These are phyloP conservation scores for Crepidodera aurea DNA, from an alignment of 2,888 invertebrate genomes.

Conservation along the genomic window DNA sequence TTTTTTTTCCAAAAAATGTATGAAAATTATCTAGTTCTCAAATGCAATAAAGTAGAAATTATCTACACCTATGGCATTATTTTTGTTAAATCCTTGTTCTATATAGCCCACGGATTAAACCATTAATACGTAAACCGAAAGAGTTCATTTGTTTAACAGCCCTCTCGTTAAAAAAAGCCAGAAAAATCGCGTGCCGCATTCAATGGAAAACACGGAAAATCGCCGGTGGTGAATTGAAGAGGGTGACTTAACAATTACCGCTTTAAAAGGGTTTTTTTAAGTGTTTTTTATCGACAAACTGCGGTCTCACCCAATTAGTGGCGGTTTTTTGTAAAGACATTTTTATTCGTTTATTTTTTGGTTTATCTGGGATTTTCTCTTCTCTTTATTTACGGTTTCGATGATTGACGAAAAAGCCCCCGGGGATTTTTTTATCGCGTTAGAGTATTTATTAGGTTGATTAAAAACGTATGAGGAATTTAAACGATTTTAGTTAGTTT, in stretches of 20 bases:
- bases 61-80: too few relatives aligned
- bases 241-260: conserved; percentile 44
- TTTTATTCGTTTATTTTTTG: conserved; percentile 35
- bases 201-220: conserved; percentile 30
- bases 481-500: not conserved
- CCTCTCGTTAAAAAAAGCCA: conserved; percentile 32
- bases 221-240: conserved; percentile 15
- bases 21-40: too few relatives aligned
- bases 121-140: not conserved
- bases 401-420: conserved; percentile 15
- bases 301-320: conserved; percentile 51
- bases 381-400: conserved; percentile 7
- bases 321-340: conserved; percentile 35
- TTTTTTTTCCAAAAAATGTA: too few relatives aligned
- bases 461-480: not conserved
- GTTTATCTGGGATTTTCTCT: conserved; percentile 29
- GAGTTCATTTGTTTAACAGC: conserved; percentile 19
- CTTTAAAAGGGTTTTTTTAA: conserved; percentile 32
- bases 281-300: conserved; percentile 53
- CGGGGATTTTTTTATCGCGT: not conserved
- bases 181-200: conserved; percentile 20
- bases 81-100: not conserved
- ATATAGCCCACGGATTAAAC: conserved; percentile 5
- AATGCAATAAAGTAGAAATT: too few relatives aligned
- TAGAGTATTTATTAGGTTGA: not conserved